phyloP scores from a whole-genome alignment of 30 jellyfish, hydroid and myxozoan species.

The Cassiopea xamachana region DNA sequence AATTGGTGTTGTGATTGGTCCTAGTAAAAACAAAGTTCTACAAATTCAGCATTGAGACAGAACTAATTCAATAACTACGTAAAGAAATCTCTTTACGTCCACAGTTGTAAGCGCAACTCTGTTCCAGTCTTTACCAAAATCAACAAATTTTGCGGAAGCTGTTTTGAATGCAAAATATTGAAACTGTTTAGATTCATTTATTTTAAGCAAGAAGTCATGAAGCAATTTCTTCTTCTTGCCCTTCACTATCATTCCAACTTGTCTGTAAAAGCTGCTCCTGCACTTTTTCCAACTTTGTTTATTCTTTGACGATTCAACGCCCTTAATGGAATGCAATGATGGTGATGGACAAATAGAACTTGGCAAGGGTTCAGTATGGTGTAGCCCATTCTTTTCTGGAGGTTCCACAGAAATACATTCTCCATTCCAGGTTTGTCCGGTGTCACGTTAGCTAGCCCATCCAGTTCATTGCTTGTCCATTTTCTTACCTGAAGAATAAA shows the following conservation, averaged over 20 bases:
- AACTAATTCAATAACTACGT: too few species aligned
- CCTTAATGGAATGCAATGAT: conserved; percentile 74
- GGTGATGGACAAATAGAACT: conserved; percentile 69
- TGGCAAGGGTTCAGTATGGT: conserved; percentile 74
- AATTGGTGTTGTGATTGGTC: too few species aligned
- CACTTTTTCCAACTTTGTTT: neutral
- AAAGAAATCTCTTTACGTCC: too few species aligned
- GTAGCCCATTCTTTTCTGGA: conserved; percentile 45
- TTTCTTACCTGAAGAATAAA: conserved; percentile 48
- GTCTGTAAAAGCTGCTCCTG: neutral
- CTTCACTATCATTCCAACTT: neutral
- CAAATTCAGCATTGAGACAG: too few species aligned
- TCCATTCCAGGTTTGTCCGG: conserved; percentile 73
- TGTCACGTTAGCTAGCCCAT: conserved; percentile 23
- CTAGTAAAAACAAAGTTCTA: too few species aligned
- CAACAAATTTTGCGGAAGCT: too few species aligned
- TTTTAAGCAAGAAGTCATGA: too few species aligned
- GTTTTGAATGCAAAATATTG: too few species aligned
- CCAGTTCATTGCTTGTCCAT: neutral
- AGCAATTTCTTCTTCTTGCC: too few species aligned
- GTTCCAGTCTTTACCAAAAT: too few species aligned
- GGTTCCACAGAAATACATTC: conserved; percentile 48
- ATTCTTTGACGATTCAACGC: conserved; percentile 12
- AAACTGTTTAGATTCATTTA: too few species aligned
- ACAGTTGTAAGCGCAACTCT: too few species aligned